Evolutionary conservation across 37 sponge, comb jelly and placozoan genomes (phyloP).

Genomic region (Ephydatia muelleri): DNA sequence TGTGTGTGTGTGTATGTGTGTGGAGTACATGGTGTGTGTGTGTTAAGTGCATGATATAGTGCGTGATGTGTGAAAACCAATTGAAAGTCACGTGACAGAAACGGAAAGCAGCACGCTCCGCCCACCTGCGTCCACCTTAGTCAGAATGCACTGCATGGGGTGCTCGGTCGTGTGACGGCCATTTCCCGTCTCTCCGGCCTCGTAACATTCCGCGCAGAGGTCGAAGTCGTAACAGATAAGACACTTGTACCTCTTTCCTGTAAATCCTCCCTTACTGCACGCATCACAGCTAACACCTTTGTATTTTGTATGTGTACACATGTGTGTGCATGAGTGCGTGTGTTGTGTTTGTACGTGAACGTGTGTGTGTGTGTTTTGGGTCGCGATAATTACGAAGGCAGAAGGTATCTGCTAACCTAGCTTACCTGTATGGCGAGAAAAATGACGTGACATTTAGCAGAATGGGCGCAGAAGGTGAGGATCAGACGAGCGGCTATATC

Average conservation of each 20-base stretch:
- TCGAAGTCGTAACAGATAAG: slow-evolving; percentile 94
- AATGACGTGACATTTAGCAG: too few species aligned
- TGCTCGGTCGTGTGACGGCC: slow-evolving; percentile 70
- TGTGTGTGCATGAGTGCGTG: slow-evolving; percentile 11
- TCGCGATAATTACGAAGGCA: neutral
- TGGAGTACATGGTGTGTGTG: too few species aligned
- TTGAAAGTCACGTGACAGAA: too few species aligned
- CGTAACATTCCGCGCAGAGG: slow-evolving; percentile 87
- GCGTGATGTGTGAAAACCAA: too few species aligned
- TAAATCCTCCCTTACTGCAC: slow-evolving; percentile 86
- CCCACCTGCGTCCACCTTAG: slow-evolving; percentile 83
- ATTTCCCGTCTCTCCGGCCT: slow-evolving; percentile 67
- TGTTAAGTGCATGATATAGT: too few species aligned
- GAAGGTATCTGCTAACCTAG: too few species aligned
- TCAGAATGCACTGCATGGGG: slow-evolving; percentile 95
- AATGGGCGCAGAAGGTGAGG: too few species aligned
- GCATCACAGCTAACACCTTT: slow-evolving; percentile 94
- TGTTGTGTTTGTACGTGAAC: slow-evolving; percentile 12
- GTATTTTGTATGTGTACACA: neutral
- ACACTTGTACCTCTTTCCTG: slow-evolving; percentile 94
- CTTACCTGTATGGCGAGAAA: neutral
- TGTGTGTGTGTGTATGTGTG: too few species aligned
- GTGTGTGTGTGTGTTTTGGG: neutral
- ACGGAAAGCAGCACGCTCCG: too few species aligned
- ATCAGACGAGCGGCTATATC: too few species aligned